These are phyloP conservation scores for Hoplodrina blanda DNA, from an alignment of 2,888 invertebrate species.

Conservation along the genomic window DNA sequence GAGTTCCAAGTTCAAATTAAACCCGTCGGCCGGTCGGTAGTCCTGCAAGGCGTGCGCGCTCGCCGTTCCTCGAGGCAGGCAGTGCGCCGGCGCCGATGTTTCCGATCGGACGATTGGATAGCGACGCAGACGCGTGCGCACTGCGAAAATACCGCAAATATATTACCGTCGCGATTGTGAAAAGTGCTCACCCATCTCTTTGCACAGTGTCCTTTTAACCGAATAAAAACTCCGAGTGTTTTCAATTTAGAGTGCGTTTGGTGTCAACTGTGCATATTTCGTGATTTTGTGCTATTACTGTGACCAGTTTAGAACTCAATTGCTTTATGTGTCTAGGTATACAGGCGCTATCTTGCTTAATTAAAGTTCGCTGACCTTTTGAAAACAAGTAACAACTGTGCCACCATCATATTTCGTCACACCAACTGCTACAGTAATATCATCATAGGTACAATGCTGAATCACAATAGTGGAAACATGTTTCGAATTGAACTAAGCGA, in stretches of 20 bases:
- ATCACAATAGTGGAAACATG: slow-evolving; percentile 51
- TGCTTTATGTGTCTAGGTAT: slow-evolving; percentile 64
- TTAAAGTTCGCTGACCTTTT: slow-evolving; percentile 71
- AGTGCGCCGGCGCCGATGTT: slow-evolving; percentile 85
- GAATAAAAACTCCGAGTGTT: slow-evolving; percentile 36
- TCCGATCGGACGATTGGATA: slow-evolving; percentile 83
- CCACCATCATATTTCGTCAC: slow-evolving; percentile 40
- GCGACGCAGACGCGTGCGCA: slow-evolving; percentile 73
- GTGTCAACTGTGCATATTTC: slow-evolving; percentile 62
- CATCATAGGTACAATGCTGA: slow-evolving; percentile 28
- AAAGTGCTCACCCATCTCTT: slow-evolving; percentile 62
- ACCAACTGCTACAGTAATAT: slow-evolving; percentile 28
- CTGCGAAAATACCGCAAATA: slow-evolving; percentile 74
- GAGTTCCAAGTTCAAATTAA: slow-evolving; percentile 84
- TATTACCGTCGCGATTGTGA: slow-evolving; percentile 59
- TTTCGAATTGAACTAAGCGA: slow-evolving; percentile 58
- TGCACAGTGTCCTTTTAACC: slow-evolving; percentile 63
- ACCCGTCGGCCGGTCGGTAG: slow-evolving; percentile 68
- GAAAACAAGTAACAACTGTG: slow-evolving; percentile 48
- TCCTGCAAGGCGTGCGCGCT: slow-evolving; percentile 68
- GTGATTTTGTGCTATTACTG: slow-evolving; percentile 70
- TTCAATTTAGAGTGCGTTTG: slow-evolving; percentile 43
- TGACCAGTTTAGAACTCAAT: slow-evolving; percentile 67
- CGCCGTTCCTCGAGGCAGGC: slow-evolving; percentile 59
- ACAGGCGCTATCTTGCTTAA: slow-evolving; percentile 67